Base-by-base conservation (phyloP, 1,140 invertebrate species). In the Octopus bimaculoides region DNA sequence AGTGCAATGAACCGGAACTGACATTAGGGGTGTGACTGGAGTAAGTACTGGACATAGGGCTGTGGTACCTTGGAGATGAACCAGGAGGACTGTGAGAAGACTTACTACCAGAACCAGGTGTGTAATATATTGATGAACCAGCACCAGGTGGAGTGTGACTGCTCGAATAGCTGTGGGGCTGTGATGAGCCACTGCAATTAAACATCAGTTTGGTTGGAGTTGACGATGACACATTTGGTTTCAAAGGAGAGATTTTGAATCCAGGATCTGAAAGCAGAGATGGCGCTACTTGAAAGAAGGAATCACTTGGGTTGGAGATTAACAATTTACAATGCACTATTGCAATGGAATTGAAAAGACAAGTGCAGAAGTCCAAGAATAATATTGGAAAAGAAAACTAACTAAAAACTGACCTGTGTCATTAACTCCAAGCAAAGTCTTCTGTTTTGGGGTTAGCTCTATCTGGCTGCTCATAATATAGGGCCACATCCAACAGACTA, bases 361-460 rank as follows among this genome's bases (percentile, higher is more conserved):
- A 41, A 0, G 26, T 41, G 0, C 0, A 41, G 26, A 41, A 41
- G 26, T 41, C 26, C 26, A 41, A 41, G 26, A 41, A 41, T n/a
- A 41, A 41, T 41, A 41, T 41, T 41, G 26, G 26, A 41, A 41
- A 41, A 0, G 26, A 41, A 41, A 41, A 41, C 26, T 41, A 2
- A 41, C 26, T 41, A 41, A 41, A 41, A 41, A 41, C 61, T 75
- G 14, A 75, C 74, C 74, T 20, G 74, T 75, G 8, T 75, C 74
- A 20, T 14, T 52, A 41, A 75, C 74, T 52, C 74, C 74, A 6
- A 75, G 26, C 26, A 75, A 75, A 41, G 20, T 75, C 41, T 10
- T 75, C 74, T 75, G 74, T 41, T 75, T 52, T 75, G 74, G 74
- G 1, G 74, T 75, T 14, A 75, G 74, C 52, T 41, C 74, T 7